These are phyloP conservation scores for Mus caroli DNA, from an alignment of 2,797 vertebrate species.

Conservation along the genomic window DNA sequence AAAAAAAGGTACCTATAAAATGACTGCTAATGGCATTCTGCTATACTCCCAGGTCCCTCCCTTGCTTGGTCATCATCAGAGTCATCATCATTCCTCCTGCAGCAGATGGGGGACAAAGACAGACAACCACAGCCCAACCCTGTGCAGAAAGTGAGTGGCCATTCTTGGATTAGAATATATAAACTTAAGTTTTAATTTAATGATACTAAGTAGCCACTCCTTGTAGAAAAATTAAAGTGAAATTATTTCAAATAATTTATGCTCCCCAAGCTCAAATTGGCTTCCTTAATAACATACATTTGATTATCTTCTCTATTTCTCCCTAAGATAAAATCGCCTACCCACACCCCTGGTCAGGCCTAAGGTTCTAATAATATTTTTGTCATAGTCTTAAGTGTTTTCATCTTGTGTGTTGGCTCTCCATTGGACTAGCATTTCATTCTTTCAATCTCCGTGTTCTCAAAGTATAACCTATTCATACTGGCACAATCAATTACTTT, in stretches of 20 bases:
- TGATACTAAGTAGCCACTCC: neutral
- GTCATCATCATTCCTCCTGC: neutral
- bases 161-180: neutral
- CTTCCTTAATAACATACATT: neutral
- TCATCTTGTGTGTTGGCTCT: neutral
- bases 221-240: neutral
- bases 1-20: neutral
- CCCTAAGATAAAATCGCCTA: neutral
- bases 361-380: neutral
- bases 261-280: neutral
- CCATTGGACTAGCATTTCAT: neutral
- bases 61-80: neutral
- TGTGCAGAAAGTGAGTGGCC: neutral
- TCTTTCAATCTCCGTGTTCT: neutral
- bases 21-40: neutral
- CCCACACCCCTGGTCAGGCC: neutral
- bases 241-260: neutral
- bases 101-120: neutral
- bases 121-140: neutral
- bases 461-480: neutral
- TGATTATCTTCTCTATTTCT: neutral
- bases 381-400: neutral
- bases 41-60: too few relatives aligned
- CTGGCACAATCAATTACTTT: neutral
- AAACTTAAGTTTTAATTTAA: neutral